phyloP scores from a whole-genome alignment of 2,888 invertebrate species.

The Spisula subtruncata region DNA sequence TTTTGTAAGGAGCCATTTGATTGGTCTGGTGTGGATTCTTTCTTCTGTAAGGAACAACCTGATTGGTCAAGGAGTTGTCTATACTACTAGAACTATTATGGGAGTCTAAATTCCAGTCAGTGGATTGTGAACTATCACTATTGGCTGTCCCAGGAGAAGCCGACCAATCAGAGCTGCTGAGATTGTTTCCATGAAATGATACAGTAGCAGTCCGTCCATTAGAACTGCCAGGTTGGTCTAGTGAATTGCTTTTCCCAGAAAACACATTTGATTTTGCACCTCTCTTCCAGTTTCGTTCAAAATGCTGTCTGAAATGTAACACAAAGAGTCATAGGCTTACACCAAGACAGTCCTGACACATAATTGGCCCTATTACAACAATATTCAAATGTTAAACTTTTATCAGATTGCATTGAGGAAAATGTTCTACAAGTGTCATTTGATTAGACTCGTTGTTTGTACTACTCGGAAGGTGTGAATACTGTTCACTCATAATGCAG shows the following conservation, averaged over 20 bases:
- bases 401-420: too few species aligned
- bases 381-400: too few species aligned
- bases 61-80: not conserved
- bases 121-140: not conserved
- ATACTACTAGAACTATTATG: not conserved
- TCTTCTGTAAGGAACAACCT: conserved; percentile 43
- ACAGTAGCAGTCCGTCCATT: not conserved
- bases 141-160: not conserved
- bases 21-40: conserved; percentile 14
- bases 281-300: conserved; percentile 66
- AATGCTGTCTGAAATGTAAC: conserved; percentile 54
- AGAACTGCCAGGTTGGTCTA: not conserved
- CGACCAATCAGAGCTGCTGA: not conserved
- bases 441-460: too few species aligned
- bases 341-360: too few species aligned
- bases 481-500: too few species aligned
- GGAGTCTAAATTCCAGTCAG: not conserved
- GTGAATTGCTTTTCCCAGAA: not conserved
- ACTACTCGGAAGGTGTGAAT: too few species aligned
- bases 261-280: not conserved
- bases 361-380: too few species aligned
- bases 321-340: not conserved
- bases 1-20: conserved; percentile 44
- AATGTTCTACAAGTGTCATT: too few species aligned
- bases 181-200: not conserved